phyloP scores from a whole-genome alignment of 2,888 invertebrate species.

The Acanthopleura granulata region DNA sequence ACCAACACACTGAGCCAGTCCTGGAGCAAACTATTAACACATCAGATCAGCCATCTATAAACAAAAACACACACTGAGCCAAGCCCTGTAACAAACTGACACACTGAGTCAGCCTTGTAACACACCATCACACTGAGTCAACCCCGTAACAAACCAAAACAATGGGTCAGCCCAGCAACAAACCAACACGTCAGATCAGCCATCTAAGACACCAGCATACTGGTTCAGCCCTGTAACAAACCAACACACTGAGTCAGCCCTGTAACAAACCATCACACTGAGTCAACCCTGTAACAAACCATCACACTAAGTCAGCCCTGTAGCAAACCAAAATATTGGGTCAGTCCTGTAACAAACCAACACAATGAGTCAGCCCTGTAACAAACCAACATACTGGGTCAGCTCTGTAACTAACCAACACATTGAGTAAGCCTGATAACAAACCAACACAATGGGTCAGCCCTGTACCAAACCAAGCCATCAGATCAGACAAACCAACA shows the following conservation, averaged over 20 bases:
- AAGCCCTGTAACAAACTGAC: not conserved
- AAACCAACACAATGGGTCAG: not conserved
- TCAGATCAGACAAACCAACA: not conserved
- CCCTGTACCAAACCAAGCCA: not conserved
- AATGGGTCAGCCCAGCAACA: too few species aligned
- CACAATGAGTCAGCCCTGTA: not conserved
- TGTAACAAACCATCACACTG: not conserved
- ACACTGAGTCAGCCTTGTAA: not conserved
- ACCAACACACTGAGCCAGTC: not conserved
- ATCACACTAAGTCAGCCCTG: not conserved
- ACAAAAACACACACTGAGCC: not conserved
- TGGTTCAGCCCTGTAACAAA: not conserved
- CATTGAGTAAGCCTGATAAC: constrained; percentile 59
- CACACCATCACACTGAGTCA: not conserved
- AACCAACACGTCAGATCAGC: too few species aligned
- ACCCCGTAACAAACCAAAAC: too few species aligned
- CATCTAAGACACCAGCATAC: too few species aligned
- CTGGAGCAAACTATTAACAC: not conserved
- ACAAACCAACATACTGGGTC: constrained; percentile 55
- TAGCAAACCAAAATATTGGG: not conserved
- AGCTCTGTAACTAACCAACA: constrained; percentile 83
- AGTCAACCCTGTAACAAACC: not conserved
- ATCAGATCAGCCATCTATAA: not conserved
- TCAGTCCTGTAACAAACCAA: too few species aligned
- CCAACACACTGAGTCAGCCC: too few species aligned